These are phyloP conservation scores for Chionoecetes opilio DNA, from an alignment of 1,140 invertebrate species.

Conservation along the genomic window DNA sequence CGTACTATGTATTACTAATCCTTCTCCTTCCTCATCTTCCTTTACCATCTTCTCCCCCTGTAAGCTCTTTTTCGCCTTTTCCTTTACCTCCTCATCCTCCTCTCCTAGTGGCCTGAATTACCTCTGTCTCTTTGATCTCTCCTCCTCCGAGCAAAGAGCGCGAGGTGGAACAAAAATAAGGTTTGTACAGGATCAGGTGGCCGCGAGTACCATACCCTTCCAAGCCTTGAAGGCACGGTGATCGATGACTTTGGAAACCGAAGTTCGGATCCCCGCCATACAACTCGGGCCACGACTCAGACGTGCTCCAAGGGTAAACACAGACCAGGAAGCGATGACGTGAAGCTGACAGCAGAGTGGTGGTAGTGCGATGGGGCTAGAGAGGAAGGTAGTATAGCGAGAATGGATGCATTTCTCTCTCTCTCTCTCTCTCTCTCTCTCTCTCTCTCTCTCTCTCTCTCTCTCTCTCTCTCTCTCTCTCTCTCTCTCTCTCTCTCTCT, in stretches of 20 bases:
- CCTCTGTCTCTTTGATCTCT: constrained; percentile 21
- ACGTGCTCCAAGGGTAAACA: no score
- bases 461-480: neutral
- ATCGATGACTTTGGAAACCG: constrained; percentile 64
- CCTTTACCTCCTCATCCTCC: neutral
- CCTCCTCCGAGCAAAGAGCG: neutral
- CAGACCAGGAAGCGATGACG: no score
- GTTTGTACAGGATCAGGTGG: constrained; percentile 69
- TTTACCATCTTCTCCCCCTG: neutral
- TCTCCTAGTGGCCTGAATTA: constrained; percentile 42
- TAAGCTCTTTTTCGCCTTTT: neutral
- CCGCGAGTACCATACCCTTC: constrained; percentile 56
- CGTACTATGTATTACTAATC: no score
- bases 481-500: neutral
- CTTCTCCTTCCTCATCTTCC: neutral
- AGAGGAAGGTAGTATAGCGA: no score
- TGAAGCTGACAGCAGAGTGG: no score
- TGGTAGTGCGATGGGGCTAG: no score
- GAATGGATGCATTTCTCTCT: neutral
- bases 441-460: neutral
- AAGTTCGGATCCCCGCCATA: constrained; percentile 41
- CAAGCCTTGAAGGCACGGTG: constrained; percentile 71
- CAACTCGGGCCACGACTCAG: neutral
- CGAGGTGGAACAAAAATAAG: constrained; percentile 57
- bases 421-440: constrained; percentile 7